A percentile compares a stretch with the other conserved stretches of the same genome.
Conservation (phyloP, 2,113 vertebrate species). For the Aix galericulata region DNA sequence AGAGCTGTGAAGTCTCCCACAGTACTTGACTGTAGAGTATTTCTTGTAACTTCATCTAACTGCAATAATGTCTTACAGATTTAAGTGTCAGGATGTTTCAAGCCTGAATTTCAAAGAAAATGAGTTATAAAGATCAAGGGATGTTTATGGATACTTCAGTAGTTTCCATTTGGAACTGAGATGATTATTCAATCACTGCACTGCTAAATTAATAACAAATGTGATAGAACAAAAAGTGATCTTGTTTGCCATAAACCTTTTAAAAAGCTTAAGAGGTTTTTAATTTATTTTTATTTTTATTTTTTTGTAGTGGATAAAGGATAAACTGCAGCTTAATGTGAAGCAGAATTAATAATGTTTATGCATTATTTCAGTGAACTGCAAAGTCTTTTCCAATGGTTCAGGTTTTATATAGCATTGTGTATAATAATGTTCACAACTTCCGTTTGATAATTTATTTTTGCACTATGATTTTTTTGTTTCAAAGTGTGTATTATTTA, state of each 20-base stretch:
- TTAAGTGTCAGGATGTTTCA: constrained; percentile 29
- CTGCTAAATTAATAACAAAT: constrained; percentile 68
- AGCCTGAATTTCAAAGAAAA: constrained; percentile 47
- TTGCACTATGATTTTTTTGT: constrained; percentile 75
- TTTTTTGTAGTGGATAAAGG: constrained; percentile 63
- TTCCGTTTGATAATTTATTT: constrained; percentile 80
- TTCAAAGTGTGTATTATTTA: constrained; percentile 72
- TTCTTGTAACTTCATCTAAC: constrained; percentile 67
- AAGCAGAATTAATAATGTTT: constrained; percentile 65
- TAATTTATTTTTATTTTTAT: constrained; percentile 67
- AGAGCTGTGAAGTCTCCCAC: constrained; percentile 13
- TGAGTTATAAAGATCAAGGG: constrained; percentile 51
- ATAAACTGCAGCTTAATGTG: constrained; percentile 74
- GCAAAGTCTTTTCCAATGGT: constrained; percentile 71
- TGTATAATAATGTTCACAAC: constrained; percentile 75
- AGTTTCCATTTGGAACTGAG: constrained; percentile 51
- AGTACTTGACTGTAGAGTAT: constrained; percentile 22
- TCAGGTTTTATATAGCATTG: constrained; percentile 75
- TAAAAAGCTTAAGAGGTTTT: constrained; percentile 44
- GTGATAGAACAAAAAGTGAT: constrained; percentile 65
- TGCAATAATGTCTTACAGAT: constrained; percentile 76
- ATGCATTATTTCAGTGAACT: constrained; percentile 72
- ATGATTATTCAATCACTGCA: constrained; percentile 71
- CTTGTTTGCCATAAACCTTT: constrained; percentile 68
- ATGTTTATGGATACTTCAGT: constrained; percentile 64